Evolutionary conservation across 2,113 vertebrate species (phyloP).

Genomic region (Alethe diademata): DNA sequence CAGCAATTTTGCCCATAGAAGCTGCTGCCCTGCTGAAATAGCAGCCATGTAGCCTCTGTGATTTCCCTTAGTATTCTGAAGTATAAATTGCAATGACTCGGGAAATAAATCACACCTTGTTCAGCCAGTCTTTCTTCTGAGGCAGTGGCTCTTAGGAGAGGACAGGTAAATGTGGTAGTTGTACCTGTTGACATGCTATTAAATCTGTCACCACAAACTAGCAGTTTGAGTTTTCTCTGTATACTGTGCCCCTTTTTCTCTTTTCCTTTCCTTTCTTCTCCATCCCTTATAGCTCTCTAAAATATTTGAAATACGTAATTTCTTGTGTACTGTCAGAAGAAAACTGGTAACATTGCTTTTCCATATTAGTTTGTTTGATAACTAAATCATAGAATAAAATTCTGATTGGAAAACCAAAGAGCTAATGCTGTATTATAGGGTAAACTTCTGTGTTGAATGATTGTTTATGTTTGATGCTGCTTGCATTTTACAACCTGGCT

Average conservation of each 20-base stretch:
- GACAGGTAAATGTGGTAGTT: background rate
- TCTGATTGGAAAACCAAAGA: background rate
- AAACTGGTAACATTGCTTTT: background rate
- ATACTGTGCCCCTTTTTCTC: background rate
- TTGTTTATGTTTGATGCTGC: background rate
- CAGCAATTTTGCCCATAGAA: background rate
- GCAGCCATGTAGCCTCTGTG: background rate
- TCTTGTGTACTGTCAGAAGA: background rate
- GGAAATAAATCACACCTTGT: background rate
- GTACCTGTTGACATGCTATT: background rate
- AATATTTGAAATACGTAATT: background rate
- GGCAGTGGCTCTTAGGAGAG: background rate
- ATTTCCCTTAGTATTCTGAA: background rate
- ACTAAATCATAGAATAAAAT: background rate
- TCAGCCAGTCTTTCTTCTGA: background rate
- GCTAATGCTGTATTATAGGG: background rate
- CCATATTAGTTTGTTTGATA: background rate
- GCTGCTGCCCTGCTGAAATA: background rate
- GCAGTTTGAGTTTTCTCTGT: background rate
- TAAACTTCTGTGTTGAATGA: background rate
- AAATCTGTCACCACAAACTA: background rate
- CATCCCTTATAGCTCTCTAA: accelerated
- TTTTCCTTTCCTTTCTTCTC: background rate
- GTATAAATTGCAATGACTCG: background rate
- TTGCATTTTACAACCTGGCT: background rate